phyloP scores from a whole-genome alignment of 2,797 vertebrate species.

The Leucoraja ocellata region DNA sequence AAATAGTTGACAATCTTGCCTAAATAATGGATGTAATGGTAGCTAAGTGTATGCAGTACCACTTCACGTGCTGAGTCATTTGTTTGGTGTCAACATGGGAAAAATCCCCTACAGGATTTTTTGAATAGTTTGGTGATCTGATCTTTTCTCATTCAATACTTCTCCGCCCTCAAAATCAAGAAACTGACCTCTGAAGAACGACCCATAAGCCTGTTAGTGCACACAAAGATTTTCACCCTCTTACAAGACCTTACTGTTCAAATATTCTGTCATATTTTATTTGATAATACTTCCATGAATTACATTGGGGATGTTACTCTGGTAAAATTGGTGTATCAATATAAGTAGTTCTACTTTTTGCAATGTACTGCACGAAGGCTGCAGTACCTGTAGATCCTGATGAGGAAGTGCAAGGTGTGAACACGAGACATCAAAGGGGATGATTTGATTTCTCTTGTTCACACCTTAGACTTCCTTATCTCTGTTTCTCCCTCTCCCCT shows the following conservation, averaged over 20 bases:
- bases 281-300: not conserved
- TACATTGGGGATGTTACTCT: not conserved
- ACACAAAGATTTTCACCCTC: not conserved
- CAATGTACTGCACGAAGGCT: not conserved
- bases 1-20: not conserved
- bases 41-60: no score
- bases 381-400: no score
- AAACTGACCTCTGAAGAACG: not conserved
- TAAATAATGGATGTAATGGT: not conserved
- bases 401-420: no score
- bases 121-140: not conserved
- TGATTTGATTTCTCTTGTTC: no score
- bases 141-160: not conserved
- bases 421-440: no score
- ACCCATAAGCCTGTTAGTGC: no score
- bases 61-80: not conserved
- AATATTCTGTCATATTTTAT: not conserved
- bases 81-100: not conserved
- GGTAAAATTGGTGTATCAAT: not conserved
- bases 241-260: not conserved
- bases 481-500: no score
- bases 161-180: not conserved
- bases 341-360: not conserved
- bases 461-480: no score
- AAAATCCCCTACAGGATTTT: not conserved